These are phyloP conservation scores for Eupeodes corollae DNA, from an alignment of 1,140 invertebrate species.

Conservation along the genomic window DNA sequence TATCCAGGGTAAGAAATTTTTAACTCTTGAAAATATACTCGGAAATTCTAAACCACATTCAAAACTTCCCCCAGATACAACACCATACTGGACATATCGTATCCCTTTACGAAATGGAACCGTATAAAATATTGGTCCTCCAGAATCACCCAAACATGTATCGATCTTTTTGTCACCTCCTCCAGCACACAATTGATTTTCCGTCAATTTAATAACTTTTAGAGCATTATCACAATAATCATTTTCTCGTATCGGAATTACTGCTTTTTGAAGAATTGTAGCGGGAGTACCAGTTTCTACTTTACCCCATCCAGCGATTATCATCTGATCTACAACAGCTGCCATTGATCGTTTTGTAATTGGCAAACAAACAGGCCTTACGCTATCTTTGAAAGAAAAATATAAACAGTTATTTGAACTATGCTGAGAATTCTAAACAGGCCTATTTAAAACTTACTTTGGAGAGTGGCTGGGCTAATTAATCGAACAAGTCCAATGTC, in stretches of 20 bases:
- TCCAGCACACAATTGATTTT: slow-evolving; percentile 49
- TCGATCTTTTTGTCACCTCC: slow-evolving; percentile 46
- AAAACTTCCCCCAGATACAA: slow-evolving; percentile 20
- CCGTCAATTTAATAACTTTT: too few species aligned
- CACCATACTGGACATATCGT: slow-evolving; percentile 26
- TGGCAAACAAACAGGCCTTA: too few species aligned
- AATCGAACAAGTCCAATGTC: slow-evolving; percentile 52
- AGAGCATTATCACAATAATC: too few species aligned
- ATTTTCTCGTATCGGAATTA: too few species aligned
- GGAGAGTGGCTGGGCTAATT: slow-evolving; percentile 9
- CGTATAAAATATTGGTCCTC: slow-evolving; percentile 48
- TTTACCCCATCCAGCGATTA: too few species aligned
- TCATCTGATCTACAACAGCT: too few species aligned
- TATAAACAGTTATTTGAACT: too few species aligned
- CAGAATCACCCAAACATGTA: slow-evolving; percentile 61
- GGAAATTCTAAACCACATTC: slow-evolving; percentile 17
- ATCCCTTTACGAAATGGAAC: slow-evolving; percentile 6
- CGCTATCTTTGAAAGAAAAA: too few species aligned
- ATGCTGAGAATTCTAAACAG: too few species aligned
- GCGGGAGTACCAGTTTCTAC: too few species aligned
- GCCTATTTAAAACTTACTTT: slow-evolving; percentile 4
- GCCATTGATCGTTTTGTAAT: too few species aligned
- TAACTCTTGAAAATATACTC: slow-evolving; percentile 27
- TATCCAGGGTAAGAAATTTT: slow-evolving; percentile 33
- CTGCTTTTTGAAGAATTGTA: too few species aligned